Evolutionary conservation across 2,888 invertebrate genomes (phyloP).

Genomic region (Pseudococcus viburni): DNA sequence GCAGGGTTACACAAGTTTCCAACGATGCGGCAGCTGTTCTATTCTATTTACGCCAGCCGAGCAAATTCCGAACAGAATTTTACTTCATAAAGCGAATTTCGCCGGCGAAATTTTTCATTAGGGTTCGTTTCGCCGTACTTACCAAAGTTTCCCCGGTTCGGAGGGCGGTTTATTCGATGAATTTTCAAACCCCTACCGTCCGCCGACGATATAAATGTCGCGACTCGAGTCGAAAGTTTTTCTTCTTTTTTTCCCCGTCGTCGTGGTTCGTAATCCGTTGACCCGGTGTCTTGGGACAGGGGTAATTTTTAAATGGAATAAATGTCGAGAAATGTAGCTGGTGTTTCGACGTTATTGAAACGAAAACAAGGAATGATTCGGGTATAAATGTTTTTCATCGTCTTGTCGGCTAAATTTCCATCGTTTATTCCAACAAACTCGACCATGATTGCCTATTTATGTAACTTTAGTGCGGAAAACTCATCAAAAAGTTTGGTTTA

Average conservation of each 20-base stretch:
- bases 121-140: not conserved
- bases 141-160: not conserved
- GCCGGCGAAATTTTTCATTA: constrained; percentile 34
- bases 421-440: not conserved
- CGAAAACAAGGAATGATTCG: not conserved
- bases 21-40: not conserved
- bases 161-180: not conserved
- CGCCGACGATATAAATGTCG: not conserved
- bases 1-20: not conserved
- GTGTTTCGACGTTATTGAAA: not conserved
- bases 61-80: not conserved
- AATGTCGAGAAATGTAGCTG: not conserved
- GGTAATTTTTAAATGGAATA: not conserved
- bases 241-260: not conserved
- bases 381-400: not conserved
- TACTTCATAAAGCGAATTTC: constrained; percentile 21
- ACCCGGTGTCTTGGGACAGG: not conserved
- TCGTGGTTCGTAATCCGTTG: not conserved
- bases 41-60: not conserved
- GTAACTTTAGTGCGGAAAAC: not conserved
- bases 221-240: not conserved
- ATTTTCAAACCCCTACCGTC: not conserved
- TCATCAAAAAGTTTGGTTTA: not conserved
- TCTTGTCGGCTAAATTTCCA: not conserved
- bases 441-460: not conserved